Base-by-base conservation (phyloP, 2,888 invertebrate species). In the Synergus laeviventris region DNA sequence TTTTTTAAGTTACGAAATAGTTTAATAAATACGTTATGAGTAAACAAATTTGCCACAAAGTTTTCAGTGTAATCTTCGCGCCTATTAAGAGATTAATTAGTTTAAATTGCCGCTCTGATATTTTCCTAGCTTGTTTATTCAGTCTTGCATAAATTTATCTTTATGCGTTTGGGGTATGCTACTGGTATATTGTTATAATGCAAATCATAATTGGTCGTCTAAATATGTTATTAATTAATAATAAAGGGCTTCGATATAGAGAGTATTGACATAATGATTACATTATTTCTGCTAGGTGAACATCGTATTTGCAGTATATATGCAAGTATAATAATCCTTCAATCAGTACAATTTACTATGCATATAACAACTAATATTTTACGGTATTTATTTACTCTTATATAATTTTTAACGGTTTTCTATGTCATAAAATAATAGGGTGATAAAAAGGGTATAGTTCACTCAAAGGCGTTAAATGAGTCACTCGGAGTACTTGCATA, bases 401-500 rank as follows among this genome's bases (percentile, higher is more conserved):
- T 18, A n/a, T 49, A n/a, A n/a, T 8, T 2, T 49, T 49, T 8
- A 49, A 49, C 49, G 1, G n/a, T 49, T n/a, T n/a, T 56, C 1
- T 21, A 3, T 18, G 21, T 21, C 16, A 66, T 16, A 31, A 66
- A 66, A 24, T 31, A n/a, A 2, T 12, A 2, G 8, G 49, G n/a
- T 45, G 45, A 31, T 45, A 49, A 70, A 70, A 49, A 0, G 39
- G 24, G 45, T 45, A 12, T 11, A 45, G 31, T 36, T 70, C 31
- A 70, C 11, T 49, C n/a, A 18, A 11, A 49, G 70, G 75, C 60
- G 62, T 64, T 76, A 73, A 76, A 76, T 73, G 76, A 73, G 73
- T 73, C 76, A 73, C 39, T 42, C 39, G 64, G 54, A 49, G 11
- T 49, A 31, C n/a, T 70, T 70, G 31, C 74, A 78, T 78, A 78